phyloP scores from a whole-genome alignment of 2,113 vertebrate genomes.

The Corapipo altera region DNA sequence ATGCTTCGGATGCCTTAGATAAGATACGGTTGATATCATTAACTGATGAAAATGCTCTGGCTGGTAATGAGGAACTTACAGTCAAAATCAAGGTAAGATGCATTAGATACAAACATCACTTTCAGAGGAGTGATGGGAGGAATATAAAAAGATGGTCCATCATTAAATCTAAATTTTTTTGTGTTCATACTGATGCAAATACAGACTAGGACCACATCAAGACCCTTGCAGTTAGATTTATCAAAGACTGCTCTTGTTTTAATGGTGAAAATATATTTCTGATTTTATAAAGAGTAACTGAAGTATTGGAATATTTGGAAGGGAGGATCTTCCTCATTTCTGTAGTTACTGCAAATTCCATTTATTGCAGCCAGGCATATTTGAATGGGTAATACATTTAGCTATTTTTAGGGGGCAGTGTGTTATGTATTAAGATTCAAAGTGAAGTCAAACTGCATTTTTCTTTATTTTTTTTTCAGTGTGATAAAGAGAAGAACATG shows the following conservation, averaged over 20 bases:
- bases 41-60: conserved; percentile 86
- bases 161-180: not conserved
- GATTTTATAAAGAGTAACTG: not conserved
- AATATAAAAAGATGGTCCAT: not conserved
- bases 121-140: accelerated
- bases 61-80: conserved; percentile 87
- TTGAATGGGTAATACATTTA: not conserved
- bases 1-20: conserved; percentile 92
- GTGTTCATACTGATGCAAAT: not conserved
- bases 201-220: not conserved
- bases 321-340: not conserved
- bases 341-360: not conserved
- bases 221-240: not conserved
- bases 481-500: conserved; percentile 98
- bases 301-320: not conserved
- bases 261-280: not conserved
- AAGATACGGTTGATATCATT: conserved; percentile 91
- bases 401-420: not conserved
- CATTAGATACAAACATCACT: not conserved
- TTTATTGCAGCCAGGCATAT: not conserved
- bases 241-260: accelerated
- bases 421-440: not conserved
- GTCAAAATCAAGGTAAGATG: conserved; percentile 90
- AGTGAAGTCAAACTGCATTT: not conserved
- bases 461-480: conserved; percentile 70